Conservation (phyloP, 2,797 vertebrate species). For the Acanthurus tractus region DNA sequence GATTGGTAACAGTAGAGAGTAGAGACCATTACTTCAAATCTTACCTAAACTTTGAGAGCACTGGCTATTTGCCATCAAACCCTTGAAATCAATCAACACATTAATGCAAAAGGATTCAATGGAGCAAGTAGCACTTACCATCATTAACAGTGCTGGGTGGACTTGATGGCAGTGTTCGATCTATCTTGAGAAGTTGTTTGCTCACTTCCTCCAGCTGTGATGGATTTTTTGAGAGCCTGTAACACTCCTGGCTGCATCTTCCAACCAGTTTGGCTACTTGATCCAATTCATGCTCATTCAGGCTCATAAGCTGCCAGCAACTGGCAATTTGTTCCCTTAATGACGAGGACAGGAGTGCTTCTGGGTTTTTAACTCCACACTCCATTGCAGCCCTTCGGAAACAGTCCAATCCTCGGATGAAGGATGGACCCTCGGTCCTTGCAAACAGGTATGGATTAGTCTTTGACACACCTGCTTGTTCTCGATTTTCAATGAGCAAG, state of each 20-base stretch:
- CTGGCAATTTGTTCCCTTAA: conserved; percentile 79
- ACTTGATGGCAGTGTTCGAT: conserved; percentile 54
- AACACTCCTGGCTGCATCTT: conserved; percentile 66
- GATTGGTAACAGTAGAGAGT: too few relatives aligned
- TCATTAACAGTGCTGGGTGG: conserved; percentile 38
- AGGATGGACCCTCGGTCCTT: conserved; percentile 80
- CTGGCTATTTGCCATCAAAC: too few relatives aligned
- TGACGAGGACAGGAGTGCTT: conserved; percentile 75
- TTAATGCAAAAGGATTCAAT: background rate
- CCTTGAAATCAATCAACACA: background rate
- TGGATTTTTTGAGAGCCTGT: conserved; percentile 63
- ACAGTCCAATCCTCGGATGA: conserved; percentile 81
- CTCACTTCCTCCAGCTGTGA: conserved; percentile 74
- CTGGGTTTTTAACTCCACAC: conserved; percentile 80
- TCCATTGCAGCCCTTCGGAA: conserved; percentile 77
- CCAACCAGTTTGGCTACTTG: conserved; percentile 71
- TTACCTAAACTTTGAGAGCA: too few relatives aligned
- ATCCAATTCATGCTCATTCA: conserved; percentile 70
- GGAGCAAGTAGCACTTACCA: conserved; percentile 58
- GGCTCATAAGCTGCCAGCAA: conserved; percentile 83
- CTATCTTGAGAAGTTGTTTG: conserved; percentile 74
- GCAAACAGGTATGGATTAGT: conserved; percentile 81
- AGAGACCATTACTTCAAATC: too few relatives aligned
- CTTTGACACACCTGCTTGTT: conserved; percentile 74
- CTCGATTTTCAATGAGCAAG: conserved; percentile 72